phyloP scores from a whole-genome alignment of 2,113 vertebrate genomes.

The Channa argus region DNA sequence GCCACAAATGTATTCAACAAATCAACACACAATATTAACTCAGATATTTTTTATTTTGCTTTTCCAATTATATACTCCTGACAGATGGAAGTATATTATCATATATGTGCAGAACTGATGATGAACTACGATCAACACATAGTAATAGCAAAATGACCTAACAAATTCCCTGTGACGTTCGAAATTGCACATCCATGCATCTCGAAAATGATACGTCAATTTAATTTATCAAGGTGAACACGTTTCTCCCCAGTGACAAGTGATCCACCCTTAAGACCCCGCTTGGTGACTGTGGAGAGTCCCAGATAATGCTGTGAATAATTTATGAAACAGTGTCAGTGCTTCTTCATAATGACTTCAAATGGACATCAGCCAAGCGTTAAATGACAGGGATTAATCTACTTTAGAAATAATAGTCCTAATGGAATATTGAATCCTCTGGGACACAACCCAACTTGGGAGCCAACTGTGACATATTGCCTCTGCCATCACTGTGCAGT shows the following conservation, averaged over 20 bases:
- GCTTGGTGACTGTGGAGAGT: constrained; percentile 49
- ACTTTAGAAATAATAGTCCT: constrained; percentile 80
- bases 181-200: constrained; percentile 9
- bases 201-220: constrained; percentile 41
- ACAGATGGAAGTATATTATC: neutral
- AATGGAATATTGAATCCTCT: constrained; percentile 75
- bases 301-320: constrained; percentile 77
- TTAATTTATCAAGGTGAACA: constrained; percentile 52
- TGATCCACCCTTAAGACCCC: constrained; percentile 44
- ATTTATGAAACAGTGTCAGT: constrained; percentile 77
- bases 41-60: neutral
- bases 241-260: constrained; percentile 50
- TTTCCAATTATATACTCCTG: too few species aligned
- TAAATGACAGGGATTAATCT: constrained; percentile 83
- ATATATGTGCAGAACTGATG: neutral
- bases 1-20: constrained; percentile 42
- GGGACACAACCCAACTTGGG: constrained; percentile 61
- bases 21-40: constrained; percentile 38
- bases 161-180: neutral
- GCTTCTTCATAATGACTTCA: constrained; percentile 80
- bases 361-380: constrained; percentile 80
- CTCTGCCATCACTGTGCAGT: constrained; percentile 47
- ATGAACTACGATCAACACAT: neutral
- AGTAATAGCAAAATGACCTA: neutral
- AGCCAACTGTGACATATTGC: constrained; percentile 56